Conservation (phyloP, 2,113 vertebrate genomes). For the Oxyura jamaicensis region DNA sequence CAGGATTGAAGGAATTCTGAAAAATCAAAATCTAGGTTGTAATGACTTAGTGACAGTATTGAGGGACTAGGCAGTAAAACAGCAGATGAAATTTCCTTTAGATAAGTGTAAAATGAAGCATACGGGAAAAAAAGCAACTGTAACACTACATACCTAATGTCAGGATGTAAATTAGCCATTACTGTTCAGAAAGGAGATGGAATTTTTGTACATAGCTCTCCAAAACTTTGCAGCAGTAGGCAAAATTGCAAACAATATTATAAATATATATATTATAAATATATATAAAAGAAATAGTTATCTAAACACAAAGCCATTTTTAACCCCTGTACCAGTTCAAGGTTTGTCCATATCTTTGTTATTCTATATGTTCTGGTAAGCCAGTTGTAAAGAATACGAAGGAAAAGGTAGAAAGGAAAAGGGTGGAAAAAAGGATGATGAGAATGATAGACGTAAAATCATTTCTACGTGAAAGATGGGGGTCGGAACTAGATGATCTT, state of each 20-base stretch:
- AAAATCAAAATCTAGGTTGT: conserved; percentile 15
- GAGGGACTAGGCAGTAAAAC: not conserved
- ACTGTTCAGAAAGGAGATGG: not conserved
- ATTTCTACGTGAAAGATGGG: not conserved
- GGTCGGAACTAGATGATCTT: too few species aligned
- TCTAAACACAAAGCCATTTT: not conserved
- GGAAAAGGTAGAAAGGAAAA: not conserved
- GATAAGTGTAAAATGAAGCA: not conserved
- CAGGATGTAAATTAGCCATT: not conserved
- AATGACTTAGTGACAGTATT: not conserved
- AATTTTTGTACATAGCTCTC: not conserved
- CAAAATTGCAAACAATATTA: not conserved
- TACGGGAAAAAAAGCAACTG: not conserved
- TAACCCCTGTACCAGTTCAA: not conserved
- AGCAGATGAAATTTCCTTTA: not conserved
- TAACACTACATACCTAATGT: not conserved
- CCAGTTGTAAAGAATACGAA: not conserved
- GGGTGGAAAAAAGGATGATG: not conserved
- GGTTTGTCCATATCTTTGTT: not conserved
- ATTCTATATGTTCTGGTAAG: not conserved
- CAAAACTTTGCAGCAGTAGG: not conserved
- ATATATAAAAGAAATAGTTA: not conserved
- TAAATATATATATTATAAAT: not conserved
- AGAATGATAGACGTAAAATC: not conserved
- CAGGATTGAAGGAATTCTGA: conserved; percentile 17